Evolutionary conservation across 1,140 invertebrate genomes (phyloP).

Genomic region (Arion vulgaris): DNA sequence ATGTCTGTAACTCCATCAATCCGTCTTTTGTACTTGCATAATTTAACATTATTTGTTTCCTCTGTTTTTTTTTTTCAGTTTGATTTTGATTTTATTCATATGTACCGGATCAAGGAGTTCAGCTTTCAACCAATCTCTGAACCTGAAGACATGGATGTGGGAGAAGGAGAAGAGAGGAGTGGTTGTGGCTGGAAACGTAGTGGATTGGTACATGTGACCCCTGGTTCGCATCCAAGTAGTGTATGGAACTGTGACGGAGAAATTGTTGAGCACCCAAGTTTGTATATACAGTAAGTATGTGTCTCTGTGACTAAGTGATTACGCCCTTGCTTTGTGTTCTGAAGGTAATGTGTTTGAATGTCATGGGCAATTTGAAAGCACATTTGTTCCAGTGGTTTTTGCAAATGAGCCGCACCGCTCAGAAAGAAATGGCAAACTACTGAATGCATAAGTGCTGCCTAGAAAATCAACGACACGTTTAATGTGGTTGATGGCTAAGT

Average conservation of each 20-base stretch:
- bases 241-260: constrained; percentile 93
- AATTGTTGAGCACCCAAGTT: constrained; percentile 79
- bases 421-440: too few relatives aligned
- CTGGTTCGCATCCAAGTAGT: constrained; percentile 46
- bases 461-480: too few relatives aligned
- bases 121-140: constrained; percentile 77
- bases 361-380: too few relatives aligned
- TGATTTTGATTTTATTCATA: constrained; percentile 85
- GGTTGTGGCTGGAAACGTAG: constrained; percentile 26
- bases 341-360: not conserved
- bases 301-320: too few relatives aligned
- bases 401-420: too few relatives aligned
- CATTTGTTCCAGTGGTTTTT: too few relatives aligned
- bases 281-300: constrained; percentile 79
- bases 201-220: constrained; percentile 23
- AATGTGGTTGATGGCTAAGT: too few relatives aligned
- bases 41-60: too few relatives aligned
- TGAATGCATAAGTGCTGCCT: too few relatives aligned
- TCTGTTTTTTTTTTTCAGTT: constrained; percentile 75
- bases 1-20: too few relatives aligned
- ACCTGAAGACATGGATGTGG: constrained; percentile 44
- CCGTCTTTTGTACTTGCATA: too few relatives aligned
- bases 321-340: too few relatives aligned
- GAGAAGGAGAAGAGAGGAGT: constrained; percentile 42
- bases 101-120: constrained; percentile 83